Evolutionary conservation across 2,888 invertebrate genomes (phyloP).

Genomic region (Yponomeuta sedellus): DNA sequence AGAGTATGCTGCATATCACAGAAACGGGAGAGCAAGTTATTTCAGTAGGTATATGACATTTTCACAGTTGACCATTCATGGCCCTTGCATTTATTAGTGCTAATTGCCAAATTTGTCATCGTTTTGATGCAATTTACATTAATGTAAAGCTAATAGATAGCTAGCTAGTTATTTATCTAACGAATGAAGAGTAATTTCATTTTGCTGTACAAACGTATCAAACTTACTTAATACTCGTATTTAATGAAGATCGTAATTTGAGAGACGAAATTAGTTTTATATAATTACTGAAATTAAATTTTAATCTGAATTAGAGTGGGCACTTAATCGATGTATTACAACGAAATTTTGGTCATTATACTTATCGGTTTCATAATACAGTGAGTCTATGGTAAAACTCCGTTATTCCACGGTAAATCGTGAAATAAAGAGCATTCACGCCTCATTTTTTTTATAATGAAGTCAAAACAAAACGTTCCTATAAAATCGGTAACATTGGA

Average conservation of each 20-base stretch:
- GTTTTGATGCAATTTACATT: conserved; percentile 33
- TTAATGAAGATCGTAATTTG: too few species aligned
- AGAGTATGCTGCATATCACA: conserved; percentile 30
- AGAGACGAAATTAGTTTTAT: too few species aligned
- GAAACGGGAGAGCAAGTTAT: conserved; percentile 31
- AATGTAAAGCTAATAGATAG: not conserved
- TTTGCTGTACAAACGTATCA: too few species aligned
- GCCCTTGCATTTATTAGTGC: conserved; percentile 29
- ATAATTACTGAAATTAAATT: too few species aligned
- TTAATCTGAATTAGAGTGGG: too few species aligned
- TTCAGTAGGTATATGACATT: conserved; percentile 35
- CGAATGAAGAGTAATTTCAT: not conserved
- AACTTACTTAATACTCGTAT: too few species aligned
- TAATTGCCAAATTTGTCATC: conserved; percentile 35
- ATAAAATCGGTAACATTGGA: not conserved
- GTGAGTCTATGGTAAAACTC: too few species aligned
- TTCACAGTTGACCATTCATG: conserved; percentile 31
- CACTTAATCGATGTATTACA: too few species aligned
- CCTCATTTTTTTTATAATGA: not conserved
- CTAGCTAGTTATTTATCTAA: not conserved
- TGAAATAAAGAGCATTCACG: too few species aligned
- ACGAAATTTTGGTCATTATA: too few species aligned
- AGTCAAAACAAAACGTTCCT: not conserved
- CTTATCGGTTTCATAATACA: too few species aligned
- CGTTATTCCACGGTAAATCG: too few species aligned